These are phyloP conservation scores for Brachionus rubens DNA, from an alignment of 1,140 invertebrate genomes.

Conservation along the genomic window DNA sequence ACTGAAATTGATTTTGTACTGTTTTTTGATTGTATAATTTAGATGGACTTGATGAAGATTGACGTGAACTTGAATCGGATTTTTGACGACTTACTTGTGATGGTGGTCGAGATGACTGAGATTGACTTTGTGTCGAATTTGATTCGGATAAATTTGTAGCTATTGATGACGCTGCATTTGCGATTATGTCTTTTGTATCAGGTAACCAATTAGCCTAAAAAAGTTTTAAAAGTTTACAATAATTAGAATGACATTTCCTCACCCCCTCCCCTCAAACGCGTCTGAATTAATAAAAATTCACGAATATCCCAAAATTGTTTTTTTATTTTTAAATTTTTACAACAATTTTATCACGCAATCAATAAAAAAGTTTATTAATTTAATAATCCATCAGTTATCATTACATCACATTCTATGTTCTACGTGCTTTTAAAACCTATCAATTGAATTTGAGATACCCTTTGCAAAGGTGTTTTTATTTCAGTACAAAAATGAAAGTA, in stretches of 20 bases:
- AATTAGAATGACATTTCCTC: neutral
- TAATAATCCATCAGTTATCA: too few species aligned
- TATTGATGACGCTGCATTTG: neutral
- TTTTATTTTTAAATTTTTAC: too few species aligned
- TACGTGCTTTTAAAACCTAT: too few species aligned
- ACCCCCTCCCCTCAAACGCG: neutral
- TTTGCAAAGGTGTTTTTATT: too few species aligned
- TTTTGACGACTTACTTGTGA: neutral
- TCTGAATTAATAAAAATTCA: too few species aligned
- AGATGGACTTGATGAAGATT: neutral
- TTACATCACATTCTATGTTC: too few species aligned
- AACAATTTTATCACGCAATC: too few species aligned
- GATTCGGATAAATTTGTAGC: neutral
- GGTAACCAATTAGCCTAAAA: constrained; percentile 20
- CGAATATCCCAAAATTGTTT: too few species aligned
- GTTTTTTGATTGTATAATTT: neutral
- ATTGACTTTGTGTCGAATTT: neutral
- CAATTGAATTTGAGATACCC: too few species aligned
- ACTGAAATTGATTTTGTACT: neutral
- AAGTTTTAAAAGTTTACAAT: neutral
- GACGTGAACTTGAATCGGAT: neutral
- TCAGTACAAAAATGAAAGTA: too few species aligned
- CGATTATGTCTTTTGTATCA: constrained; percentile 30
- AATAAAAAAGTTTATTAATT: too few species aligned
- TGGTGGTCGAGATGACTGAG: neutral